These are phyloP conservation scores for Drosophila nasuta DNA, from an alignment of 1,140 invertebrate species.

Conservation along the genomic window DNA sequence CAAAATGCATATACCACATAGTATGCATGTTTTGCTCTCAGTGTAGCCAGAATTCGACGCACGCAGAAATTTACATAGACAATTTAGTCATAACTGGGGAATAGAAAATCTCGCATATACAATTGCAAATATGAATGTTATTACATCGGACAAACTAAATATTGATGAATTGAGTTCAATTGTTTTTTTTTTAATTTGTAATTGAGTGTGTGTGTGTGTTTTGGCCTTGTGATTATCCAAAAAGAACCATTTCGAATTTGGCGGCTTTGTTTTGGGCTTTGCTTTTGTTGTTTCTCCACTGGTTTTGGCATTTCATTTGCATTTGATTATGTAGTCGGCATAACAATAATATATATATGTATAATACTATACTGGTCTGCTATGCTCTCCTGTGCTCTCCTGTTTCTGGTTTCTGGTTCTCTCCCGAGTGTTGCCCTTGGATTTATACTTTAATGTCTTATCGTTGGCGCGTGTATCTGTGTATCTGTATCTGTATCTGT, in stretches of 20 bases:
- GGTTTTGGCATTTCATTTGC: constrained; percentile 67
- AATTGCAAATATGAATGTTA: too few relatives aligned
- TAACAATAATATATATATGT: neutral
- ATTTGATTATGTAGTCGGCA: constrained; percentile 53
- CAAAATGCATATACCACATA: too few relatives aligned
- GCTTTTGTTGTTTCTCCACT: constrained; percentile 19
- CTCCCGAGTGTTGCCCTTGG: constrained; percentile 27
- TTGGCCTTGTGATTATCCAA: constrained; percentile 24
- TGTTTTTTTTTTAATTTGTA: constrained; percentile 38
- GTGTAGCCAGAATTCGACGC: too few relatives aligned
- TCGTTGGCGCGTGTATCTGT: constrained; percentile 43
- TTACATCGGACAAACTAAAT: neutral
- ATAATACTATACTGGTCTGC: neutral
- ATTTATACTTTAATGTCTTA: constrained; percentile 51
- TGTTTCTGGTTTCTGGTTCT: neutral
- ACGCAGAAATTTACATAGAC: too few relatives aligned
- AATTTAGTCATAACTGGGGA: too few relatives aligned
- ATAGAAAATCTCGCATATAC: too few relatives aligned
- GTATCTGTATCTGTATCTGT: neutral
- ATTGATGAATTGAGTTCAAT: neutral
- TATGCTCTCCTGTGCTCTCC: neutral
- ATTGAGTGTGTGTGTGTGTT: constrained; percentile 39
- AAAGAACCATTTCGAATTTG: constrained; percentile 27
- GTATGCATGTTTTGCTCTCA: too few relatives aligned
- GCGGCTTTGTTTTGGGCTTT: constrained; percentile 34